phyloP scores from a whole-genome alignment of 2,888 invertebrate genomes.

The Stictocephala bisonia region DNA sequence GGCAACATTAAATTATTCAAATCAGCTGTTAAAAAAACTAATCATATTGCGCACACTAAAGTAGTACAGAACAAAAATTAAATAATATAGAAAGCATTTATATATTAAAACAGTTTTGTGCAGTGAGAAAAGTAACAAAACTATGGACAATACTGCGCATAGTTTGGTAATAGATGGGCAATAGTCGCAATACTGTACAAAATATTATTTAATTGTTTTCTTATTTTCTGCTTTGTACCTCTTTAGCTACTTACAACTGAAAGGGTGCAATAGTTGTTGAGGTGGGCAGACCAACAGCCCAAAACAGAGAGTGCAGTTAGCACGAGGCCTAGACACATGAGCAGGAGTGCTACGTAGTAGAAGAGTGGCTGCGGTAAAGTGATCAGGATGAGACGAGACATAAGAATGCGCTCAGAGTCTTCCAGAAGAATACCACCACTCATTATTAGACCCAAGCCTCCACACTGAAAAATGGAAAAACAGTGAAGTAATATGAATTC shows the following conservation, averaged over 20 bases:
- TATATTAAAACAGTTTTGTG: too few species aligned
- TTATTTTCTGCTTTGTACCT: too few species aligned
- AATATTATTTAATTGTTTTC: too few species aligned
- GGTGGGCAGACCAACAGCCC: constrained; percentile 84
- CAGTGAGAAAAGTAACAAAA: too few species aligned
- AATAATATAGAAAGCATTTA: too few species aligned
- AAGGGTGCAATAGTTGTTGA: constrained; percentile 77
- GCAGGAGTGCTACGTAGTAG: constrained; percentile 78
- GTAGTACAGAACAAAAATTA: too few species aligned
- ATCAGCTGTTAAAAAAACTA: too few species aligned
- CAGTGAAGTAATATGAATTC: background rate
- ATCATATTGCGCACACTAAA: too few species aligned
- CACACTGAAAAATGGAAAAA: constrained; percentile 69
- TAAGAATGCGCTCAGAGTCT: constrained; percentile 76
- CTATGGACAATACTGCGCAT: too few species aligned
- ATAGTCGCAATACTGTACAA: too few species aligned
- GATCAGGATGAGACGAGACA: constrained; percentile 75
- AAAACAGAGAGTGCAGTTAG: constrained; percentile 77
- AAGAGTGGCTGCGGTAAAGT: constrained; percentile 78
- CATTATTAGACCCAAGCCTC: constrained; percentile 77
- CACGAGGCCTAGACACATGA: constrained; percentile 76
- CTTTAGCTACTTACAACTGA: constrained; percentile 71
- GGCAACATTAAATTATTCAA: too few species aligned
- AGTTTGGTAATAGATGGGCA: too few species aligned
- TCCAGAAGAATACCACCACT: constrained; percentile 79